Conservation (phyloP, 1,140 invertebrate genomes). For the Ceratosolen fusciceps region DNA sequence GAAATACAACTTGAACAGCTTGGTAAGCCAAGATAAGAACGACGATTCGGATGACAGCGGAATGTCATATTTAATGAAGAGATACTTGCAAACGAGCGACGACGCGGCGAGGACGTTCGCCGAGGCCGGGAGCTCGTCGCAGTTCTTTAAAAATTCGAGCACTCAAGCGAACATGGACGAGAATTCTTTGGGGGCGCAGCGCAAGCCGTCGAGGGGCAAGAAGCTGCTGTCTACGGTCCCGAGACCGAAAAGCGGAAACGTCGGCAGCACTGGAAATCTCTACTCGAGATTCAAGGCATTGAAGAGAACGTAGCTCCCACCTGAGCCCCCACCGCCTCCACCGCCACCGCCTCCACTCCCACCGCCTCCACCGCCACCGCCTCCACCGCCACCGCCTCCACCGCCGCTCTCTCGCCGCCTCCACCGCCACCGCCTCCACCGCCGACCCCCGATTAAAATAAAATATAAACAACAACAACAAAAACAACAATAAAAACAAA, state of each 20-base stretch:
- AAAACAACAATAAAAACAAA: too few species aligned
- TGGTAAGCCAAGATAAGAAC: neutral
- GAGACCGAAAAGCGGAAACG: neutral
- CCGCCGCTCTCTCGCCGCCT: too few species aligned
- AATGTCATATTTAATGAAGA: conserved; percentile 45
- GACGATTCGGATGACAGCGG: conserved; percentile 22
- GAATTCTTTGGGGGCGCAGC: neutral
- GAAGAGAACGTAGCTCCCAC: neutral
- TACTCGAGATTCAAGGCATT: neutral
- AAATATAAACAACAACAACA: too few species aligned
- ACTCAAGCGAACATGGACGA: conserved; percentile 6
- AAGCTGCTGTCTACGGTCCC: neutral
- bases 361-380: too few species aligned
- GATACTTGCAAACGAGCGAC: conserved; percentile 36
- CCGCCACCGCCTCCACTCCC: too few species aligned
- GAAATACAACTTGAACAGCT: neutral
- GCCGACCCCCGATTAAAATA: too few species aligned
- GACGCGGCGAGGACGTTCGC: conserved; percentile 22
- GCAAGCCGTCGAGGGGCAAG: neutral
- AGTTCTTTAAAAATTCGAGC: neutral
- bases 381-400: too few species aligned
- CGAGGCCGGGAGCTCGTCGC: neutral
- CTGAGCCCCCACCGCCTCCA: too few species aligned
- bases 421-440: too few species aligned
- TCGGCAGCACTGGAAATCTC: neutral